Base-by-base conservation (phyloP, 2,888 invertebrate species). In the Gymnosoma rotundatum region DNA sequence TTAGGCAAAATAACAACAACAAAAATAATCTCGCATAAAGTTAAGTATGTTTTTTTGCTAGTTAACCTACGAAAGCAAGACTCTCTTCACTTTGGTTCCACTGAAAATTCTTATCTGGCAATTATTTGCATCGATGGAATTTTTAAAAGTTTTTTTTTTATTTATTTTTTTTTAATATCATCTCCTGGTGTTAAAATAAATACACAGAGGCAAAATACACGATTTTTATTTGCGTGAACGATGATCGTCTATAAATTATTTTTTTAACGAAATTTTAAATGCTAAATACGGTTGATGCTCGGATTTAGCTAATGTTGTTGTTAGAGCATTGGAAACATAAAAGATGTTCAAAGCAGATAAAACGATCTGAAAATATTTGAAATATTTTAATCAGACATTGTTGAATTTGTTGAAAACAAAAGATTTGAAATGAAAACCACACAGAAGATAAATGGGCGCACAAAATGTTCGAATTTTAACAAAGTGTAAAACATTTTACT, bases 121-220 rank as follows among this genome's bases (percentile, higher is more conserved):
- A 83, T 83, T 83, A 83, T 80, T 83, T 80, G 74, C 83, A 79
- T 72, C 61, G 20, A 67, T 76, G 72, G 76, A 72, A 76, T 80
- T 70, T 78, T 75, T 70, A 52, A 70, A 61, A 38, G 56, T 78
- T 64, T 70, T 56, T 70, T 50, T 42, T 48, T 32, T 36, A 1
- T n/a, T n/a, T n/a, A 63, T 70, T 50, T 32, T 48, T 32, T 21
- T 1, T 54, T 50, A 73, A 54, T 45, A 60, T 54, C 67, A 58
- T 25, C 20, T 50, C 66, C 8, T 56, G 21, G 45, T 70, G n/a
- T 45, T 50, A 21, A 69, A 50, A 42, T 16, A 52, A 64, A 66
- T 42, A 42, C 42, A 54, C 45, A 18, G 42, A 32, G 25, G 45
- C 14, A 36, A 58, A 78, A 58, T 66, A 56, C 18, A 42, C 18